These are phyloP conservation scores for Picus viridis DNA, from an alignment of 2,797 vertebrate species.

Conservation along the genomic window DNA sequence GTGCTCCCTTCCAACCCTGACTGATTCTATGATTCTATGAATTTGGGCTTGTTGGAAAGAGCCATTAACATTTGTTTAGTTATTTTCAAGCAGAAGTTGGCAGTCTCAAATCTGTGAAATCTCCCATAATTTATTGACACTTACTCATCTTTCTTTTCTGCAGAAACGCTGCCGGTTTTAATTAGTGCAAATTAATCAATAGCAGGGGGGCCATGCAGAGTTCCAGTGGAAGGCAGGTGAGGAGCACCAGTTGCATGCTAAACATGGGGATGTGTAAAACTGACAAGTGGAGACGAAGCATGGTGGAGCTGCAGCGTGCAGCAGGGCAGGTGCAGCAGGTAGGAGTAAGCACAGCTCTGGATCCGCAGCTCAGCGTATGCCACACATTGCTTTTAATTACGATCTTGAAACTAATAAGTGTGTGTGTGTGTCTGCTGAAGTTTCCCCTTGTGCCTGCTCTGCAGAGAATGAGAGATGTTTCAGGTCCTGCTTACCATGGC, in stretches of 20 bases:
- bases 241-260: slow-evolving; percentile 55
- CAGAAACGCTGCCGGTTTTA: slow-evolving; percentile 75
- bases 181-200: slow-evolving; percentile 80
- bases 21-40: background rate
- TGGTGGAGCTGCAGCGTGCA: background rate
- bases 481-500: background rate
- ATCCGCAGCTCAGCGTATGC: background rate
- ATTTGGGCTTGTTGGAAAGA: slow-evolving; percentile 35
- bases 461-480: background rate
- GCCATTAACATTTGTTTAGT: slow-evolving; percentile 71
- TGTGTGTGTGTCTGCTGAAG: background rate
- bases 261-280: slow-evolving; percentile 58
- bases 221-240: slow-evolving; percentile 71
- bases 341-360: slow-evolving; percentile 1
- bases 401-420: slow-evolving; percentile 7
- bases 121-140: slow-evolving; percentile 77
- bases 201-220: slow-evolving; percentile 67
- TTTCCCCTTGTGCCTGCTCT: background rate
- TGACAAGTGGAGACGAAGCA: slow-evolving; percentile 17
- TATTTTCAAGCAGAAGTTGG: slow-evolving; percentile 72
- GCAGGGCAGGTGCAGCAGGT: background rate
- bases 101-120: slow-evolving; percentile 72
- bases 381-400: slow-evolving; percentile 30
- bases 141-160: slow-evolving; percentile 71
- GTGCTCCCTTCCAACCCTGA: too few species aligned